These are phyloP conservation scores for Tinea pellionella DNA, from an alignment of 2,888 invertebrate genomes.

Conservation along the genomic window DNA sequence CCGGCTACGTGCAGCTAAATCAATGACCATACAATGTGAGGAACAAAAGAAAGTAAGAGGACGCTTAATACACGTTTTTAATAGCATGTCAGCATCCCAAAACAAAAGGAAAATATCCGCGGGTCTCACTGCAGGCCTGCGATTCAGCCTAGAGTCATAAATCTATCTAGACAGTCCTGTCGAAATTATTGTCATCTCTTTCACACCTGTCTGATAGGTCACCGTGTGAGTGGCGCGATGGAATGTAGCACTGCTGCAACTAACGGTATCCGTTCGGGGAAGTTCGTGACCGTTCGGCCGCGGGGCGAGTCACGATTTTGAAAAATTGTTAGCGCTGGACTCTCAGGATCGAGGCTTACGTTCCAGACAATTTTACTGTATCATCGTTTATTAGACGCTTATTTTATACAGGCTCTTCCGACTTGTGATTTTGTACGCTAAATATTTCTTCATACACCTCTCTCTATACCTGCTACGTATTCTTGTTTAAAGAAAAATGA, in stretches of 20 bases:
- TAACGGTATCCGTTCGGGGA: slow-evolving; percentile 44
- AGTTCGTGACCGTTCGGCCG: slow-evolving; percentile 55
- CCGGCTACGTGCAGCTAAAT: too few species aligned
- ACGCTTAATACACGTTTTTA: background rate
- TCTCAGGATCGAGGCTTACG: background rate
- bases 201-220: slow-evolving; percentile 32
- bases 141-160: slow-evolving; percentile 9
- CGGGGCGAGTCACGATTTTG: slow-evolving; percentile 64
- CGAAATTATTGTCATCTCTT: slow-evolving; percentile 30
- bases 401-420: background rate
- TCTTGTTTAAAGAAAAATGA: too few species aligned
- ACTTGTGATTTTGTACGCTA: background rate
- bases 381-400: background rate
- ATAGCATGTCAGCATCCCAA: slow-evolving; percentile 5
- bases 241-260: slow-evolving; percentile 18
- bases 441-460: too few species aligned
- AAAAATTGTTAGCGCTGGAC: slow-evolving; percentile 60
- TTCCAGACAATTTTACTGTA: slow-evolving; percentile 11
- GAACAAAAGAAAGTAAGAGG: too few species aligned
- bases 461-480: too few species aligned
- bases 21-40: background rate
- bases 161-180: slow-evolving; percentile 17
- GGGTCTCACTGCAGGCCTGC: slow-evolving; percentile 11
- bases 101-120: slow-evolving; percentile 18
- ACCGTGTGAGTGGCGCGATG: slow-evolving; percentile 24